Conservation (phyloP, 2,113 vertebrate genomes). For the Plestiodon gilberti region DNA sequence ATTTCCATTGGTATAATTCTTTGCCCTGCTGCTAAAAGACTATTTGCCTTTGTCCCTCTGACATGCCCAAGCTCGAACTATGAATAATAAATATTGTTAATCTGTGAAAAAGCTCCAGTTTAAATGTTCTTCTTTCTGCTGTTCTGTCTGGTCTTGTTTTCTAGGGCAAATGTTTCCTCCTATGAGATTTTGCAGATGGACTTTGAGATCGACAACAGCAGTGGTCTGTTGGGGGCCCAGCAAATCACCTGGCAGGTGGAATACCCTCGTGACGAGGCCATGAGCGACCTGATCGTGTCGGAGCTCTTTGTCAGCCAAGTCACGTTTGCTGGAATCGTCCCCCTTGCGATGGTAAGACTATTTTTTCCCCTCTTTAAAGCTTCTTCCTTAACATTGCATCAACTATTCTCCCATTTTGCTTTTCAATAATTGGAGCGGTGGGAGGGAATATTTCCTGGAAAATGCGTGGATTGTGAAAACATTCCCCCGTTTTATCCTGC, state of each 20-base stretch:
- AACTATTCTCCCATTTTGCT: not conserved
- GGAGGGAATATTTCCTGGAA: not conserved
- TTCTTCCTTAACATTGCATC: fast-evolving
- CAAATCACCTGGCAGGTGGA: slow-evolving; percentile 92
- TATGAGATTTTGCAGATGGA: slow-evolving; percentile 94
- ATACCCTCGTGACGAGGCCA: slow-evolving; percentile 78
- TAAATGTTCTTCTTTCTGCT: not conserved
- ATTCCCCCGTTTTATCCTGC: not conserved
- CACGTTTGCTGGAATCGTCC: slow-evolving; percentile 87
- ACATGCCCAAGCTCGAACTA: not conserved
- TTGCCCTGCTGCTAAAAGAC: too few relatives aligned
- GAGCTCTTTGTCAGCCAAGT: slow-evolving; percentile 90
- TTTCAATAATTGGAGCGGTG: not conserved
- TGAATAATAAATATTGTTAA: not conserved
- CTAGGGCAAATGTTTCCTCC: slow-evolving; percentile 81
- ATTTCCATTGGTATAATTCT: too few relatives aligned
- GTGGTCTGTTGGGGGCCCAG: slow-evolving; percentile 85
- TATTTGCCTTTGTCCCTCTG: not conserved
- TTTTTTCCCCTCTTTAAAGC: not conserved
- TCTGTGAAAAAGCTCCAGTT: too few relatives aligned
- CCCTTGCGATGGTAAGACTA: slow-evolving; percentile 85
- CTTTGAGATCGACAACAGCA: slow-evolving; percentile 89
- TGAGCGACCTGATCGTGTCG: slow-evolving; percentile 79
- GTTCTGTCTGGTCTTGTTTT: not conserved
- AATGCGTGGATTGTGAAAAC: not conserved